phyloP scores from a whole-genome alignment of 1,140 invertebrate species.

The Tribolium castaneum region DNA sequence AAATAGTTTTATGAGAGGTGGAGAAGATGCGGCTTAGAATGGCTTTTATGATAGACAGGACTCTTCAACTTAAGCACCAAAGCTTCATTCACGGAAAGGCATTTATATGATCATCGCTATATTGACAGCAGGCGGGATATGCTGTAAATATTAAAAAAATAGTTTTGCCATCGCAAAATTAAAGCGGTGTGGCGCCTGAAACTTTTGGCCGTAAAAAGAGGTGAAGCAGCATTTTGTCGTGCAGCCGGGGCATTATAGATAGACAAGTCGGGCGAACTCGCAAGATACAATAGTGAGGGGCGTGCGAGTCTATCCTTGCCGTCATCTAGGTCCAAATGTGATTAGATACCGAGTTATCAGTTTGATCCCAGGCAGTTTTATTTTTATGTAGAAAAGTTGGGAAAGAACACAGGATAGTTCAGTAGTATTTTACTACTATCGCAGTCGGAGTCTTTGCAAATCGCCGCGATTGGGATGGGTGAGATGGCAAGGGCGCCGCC shows the following conservation, averaged over 20 bases:
- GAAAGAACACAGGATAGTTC: conserved; percentile 45
- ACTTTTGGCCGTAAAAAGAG: neutral
- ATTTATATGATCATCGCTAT: too few relatives aligned
- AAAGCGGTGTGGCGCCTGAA: neutral
- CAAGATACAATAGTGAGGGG: neutral
- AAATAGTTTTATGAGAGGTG: neutral
- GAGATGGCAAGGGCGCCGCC: conserved; percentile 18
- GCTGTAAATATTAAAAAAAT: too few relatives aligned
- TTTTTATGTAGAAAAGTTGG: conserved; percentile 53
- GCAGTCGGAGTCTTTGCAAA: conserved; percentile 42
- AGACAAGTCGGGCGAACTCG: neutral
- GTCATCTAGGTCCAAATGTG: conserved; percentile 50
- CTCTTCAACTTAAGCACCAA: too few relatives aligned
- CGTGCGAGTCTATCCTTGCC: conserved; percentile 16
- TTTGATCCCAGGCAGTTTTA: conserved; percentile 48
- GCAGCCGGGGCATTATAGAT: neutral
- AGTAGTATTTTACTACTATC: conserved; percentile 45
- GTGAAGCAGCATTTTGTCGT: neutral
- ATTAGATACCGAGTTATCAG: conserved; percentile 54
- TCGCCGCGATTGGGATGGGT: conserved; percentile 10
- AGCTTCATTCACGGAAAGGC: too few relatives aligned
- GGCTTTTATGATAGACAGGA: too few relatives aligned
- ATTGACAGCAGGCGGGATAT: too few relatives aligned
- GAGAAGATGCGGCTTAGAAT: neutral
- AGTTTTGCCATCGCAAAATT: too few relatives aligned